phyloP scores from a whole-genome alignment of 2,888 invertebrate species.

The Cenopis cana region DNA sequence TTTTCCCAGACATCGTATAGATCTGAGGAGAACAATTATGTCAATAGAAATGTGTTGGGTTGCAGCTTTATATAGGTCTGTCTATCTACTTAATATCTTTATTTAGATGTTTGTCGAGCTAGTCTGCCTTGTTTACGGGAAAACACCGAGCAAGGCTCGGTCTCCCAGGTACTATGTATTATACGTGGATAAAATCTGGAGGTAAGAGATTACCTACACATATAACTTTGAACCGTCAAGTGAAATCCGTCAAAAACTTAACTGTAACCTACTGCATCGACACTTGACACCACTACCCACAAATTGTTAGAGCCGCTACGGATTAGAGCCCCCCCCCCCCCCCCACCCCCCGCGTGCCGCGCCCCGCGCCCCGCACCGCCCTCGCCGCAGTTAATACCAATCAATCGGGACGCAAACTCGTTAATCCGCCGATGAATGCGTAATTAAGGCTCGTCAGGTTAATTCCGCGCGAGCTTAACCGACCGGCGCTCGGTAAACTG shows the following conservation, averaged over 20 bases:
- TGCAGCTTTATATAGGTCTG: too few relatives aligned
- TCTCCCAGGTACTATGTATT: too few relatives aligned
- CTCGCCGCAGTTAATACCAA: slow-evolving; percentile 31
- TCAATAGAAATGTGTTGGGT: too few relatives aligned
- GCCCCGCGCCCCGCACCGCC: not conserved
- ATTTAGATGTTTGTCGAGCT: too few relatives aligned
- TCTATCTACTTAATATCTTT: too few relatives aligned
- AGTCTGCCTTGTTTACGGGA: too few relatives aligned
- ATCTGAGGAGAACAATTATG: too few relatives aligned
- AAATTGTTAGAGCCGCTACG: slow-evolving; percentile 28
- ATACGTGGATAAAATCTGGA: too few relatives aligned
- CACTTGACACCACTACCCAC: slow-evolving; percentile 12
- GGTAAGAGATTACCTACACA: too few relatives aligned
- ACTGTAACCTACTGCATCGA: not conserved
- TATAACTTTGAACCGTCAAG: not conserved
- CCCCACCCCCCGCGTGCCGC: not conserved
- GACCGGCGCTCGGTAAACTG: not conserved
- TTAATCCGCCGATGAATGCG: slow-evolving; percentile 33
- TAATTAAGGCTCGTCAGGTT: slow-evolving; percentile 23
- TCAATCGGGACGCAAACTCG: slow-evolving; percentile 40
- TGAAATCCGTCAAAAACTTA: not conserved
- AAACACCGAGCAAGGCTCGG: too few relatives aligned
- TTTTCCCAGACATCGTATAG: too few relatives aligned
- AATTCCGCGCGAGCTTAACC: slow-evolving; percentile 12
- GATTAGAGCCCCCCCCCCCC: slow-evolving; percentile 1